These are phyloP conservation scores for Isaurus tuberculatus DNA, from an alignment of 92 coral and sea anemone genomes.

Conservation along the genomic window DNA sequence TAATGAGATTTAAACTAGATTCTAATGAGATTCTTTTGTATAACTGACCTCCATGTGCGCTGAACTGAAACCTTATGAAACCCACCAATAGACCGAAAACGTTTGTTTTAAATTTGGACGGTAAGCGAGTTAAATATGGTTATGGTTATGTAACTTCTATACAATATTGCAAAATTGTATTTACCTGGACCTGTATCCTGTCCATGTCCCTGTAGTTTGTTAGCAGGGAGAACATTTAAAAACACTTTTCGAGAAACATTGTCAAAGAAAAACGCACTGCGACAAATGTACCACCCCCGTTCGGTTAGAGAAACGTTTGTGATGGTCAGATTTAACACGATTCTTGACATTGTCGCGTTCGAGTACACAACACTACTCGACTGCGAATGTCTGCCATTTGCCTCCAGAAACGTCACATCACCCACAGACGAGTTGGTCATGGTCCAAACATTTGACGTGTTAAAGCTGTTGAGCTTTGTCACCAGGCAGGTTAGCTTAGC, in stretches of 20 bases:
- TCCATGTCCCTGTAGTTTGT: too few relatives aligned
- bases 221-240: background rate
- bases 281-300: conserved; percentile 35
- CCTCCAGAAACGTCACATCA: background rate
- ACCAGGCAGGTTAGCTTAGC: conserved; percentile 8
- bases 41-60: too few relatives aligned
- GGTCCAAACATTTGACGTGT: conserved; percentile 9
- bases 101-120: too few relatives aligned
- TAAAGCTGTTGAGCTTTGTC: background rate
- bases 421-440: background rate
- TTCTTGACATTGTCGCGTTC: background rate
- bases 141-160: background rate
- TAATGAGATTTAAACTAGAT: too few relatives aligned
- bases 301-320: conserved; percentile 18
- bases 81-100: too few relatives aligned
- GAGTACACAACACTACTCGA: background rate
- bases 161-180: background rate
- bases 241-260: conserved; percentile 25
- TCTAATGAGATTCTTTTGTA: too few relatives aligned
- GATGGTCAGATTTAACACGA: conserved; percentile 19
- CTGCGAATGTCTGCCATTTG: conserved; percentile 17
- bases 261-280: background rate
- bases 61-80: too few relatives aligned
- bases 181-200: background rate
- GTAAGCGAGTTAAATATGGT: background rate